phyloP scores from a whole-genome alignment of 2,113 vertebrate species.

The Amblyornis subalaris region DNA sequence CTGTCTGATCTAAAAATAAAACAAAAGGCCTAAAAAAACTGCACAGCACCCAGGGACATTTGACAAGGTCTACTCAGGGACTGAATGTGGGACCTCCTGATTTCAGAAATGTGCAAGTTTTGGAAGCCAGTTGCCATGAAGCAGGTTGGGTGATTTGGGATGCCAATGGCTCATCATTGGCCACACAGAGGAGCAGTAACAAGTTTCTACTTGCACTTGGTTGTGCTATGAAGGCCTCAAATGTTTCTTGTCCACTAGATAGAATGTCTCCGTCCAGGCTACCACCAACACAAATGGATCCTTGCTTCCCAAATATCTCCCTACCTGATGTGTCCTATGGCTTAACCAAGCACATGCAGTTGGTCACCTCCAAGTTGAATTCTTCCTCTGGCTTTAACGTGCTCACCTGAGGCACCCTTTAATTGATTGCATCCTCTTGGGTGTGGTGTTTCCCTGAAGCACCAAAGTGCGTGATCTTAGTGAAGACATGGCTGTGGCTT shows the following conservation, averaged over 20 bases:
- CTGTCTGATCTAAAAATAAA: not conserved
- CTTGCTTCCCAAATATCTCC: not conserved
- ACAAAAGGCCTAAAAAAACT: not conserved
- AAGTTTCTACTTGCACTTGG: not conserved
- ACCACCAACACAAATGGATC: not conserved
- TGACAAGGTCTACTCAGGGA: not conserved
- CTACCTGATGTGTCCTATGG: not conserved
- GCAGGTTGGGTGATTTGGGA: not conserved
- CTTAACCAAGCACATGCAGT: not conserved
- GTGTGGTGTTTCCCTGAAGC: not conserved
- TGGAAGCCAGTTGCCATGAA: not conserved
- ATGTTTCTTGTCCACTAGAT: not conserved
- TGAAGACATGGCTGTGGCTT: not conserved
- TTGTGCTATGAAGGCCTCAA: not conserved
- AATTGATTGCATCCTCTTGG: not conserved
- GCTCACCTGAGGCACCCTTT: not conserved
- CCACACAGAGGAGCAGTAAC: not conserved
- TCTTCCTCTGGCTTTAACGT: not conserved
- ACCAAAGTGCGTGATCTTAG: not conserved
- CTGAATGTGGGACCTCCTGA: not conserved
- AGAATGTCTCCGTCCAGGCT: not conserved
- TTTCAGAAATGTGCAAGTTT: not conserved
- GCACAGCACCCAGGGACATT: not conserved
- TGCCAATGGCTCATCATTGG: fast-evolving
- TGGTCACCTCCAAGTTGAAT: not conserved